Evolutionary conservation across 2,797 vertebrate genomes (phyloP).

Genomic region (Sebastes hubbsi): DNA sequence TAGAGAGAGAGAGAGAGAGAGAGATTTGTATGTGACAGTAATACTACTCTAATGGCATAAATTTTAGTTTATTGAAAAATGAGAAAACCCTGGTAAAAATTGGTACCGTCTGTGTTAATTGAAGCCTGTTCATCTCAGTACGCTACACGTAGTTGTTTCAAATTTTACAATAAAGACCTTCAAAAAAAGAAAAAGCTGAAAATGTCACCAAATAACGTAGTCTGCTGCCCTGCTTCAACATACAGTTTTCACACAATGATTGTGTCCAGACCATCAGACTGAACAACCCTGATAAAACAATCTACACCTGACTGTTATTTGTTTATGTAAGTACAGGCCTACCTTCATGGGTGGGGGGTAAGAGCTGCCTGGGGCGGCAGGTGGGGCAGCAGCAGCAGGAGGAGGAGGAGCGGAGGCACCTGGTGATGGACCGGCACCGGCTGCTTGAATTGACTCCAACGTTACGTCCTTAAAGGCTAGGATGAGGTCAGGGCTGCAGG

Average conservation of each 20-base stretch:
- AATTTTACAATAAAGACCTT: neutral
- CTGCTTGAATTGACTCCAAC: slow-evolving; percentile 80
- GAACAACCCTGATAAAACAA: neutral
- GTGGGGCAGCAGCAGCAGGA: slow-evolving; percentile 41
- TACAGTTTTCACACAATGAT: neutral
- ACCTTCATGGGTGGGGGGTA: slow-evolving; percentile 94
- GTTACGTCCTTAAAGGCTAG: slow-evolving; percentile 92
- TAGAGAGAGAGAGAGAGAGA: too few species aligned
- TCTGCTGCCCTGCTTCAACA: neutral
- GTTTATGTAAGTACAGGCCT: neutral
- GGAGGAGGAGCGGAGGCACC: slow-evolving; percentile 69
- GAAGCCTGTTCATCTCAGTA: neutral
- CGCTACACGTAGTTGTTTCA: neutral
- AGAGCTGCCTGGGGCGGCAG: slow-evolving; percentile 89
- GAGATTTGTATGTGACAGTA: neutral
- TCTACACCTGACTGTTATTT: neutral
- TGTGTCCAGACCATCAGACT: neutral
- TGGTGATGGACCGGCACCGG: slow-evolving; percentile 72
- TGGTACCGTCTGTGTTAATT: neutral
- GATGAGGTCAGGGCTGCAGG: slow-evolving; percentile 86
- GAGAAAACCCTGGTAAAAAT: neutral
- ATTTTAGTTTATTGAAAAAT: neutral
- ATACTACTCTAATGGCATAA: neutral
- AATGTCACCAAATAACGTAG: neutral
- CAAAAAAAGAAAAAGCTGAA: neutral